Evolutionary conservation across 2,888 invertebrate species (phyloP), one percentile per base, ranked within the genome.

Genomic region (Phyllotreta striolata): DNA sequence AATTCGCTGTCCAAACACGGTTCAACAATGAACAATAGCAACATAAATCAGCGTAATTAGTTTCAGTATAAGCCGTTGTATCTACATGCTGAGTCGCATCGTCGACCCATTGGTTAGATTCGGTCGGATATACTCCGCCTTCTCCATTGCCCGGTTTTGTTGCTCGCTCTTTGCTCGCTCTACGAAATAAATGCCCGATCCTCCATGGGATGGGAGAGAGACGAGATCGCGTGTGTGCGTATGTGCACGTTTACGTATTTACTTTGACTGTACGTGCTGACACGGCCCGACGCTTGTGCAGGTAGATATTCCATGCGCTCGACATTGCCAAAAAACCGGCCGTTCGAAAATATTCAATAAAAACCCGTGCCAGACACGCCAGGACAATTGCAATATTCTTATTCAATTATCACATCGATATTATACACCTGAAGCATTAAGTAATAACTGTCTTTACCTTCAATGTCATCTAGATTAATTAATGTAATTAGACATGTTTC

Each of bases 1-100:
- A 68, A 66, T 68, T 61, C 78, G 77, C 80, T 82, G 79, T 80
- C 80, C 80, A 79, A 83, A 83, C 84, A 84, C 85, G 84, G 84
- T 84, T 80, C 87, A 89, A 91, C 91, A 91, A 91, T 91, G 91
- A 91, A 91, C 91, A 66, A 66, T 92, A 90, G 91, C 86, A 84
- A 89, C 90, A 92, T 92, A 92, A 92, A 92, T 92, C 92, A 91
- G 90, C 89, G 92, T 92, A 92, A 92, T 92, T 92, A 92, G 92
- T 90, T 90, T 88, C 87, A 78, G 79, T 79, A 52, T 52, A 79
- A 84, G 85, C 85, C 84, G 84, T 83, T 74, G 75, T 78, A 79
- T 80, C 79, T 81, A 80, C 81, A 81, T 79, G 80, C 77, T 74
- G 72, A 83, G 82, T 83, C 85, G 83, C 84, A 84, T 84, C 83